Evolutionary conservation across 2,113 vertebrate species (phyloP).

Genomic region (Craseonycteris thonglongyai): DNA sequence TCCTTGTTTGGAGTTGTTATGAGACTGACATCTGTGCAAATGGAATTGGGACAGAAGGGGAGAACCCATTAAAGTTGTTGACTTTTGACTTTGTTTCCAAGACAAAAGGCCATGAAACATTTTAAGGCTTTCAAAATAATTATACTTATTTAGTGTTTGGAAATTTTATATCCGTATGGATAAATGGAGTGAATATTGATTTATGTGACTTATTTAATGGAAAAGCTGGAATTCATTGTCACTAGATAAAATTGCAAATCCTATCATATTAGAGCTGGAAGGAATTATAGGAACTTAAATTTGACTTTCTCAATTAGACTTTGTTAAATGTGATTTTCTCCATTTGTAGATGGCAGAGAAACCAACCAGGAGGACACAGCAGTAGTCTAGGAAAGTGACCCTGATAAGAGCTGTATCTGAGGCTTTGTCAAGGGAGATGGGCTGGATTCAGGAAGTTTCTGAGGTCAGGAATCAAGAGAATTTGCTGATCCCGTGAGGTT

Average conservation of each 20-base stretch:
- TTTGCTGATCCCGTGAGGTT: neutral
- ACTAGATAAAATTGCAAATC: neutral
- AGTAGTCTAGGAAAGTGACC: neutral
- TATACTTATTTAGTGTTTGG: neutral
- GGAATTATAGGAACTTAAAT: neutral
- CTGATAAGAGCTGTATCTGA: neutral
- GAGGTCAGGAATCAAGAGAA: neutral
- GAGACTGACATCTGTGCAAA: neutral
- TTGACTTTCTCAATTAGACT: neutral
- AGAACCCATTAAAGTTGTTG: conserved; percentile 13
- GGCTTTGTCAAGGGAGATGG: neutral
- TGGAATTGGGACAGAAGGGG: neutral
- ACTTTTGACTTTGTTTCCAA: conserved; percentile 14
- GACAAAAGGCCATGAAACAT: neutral
- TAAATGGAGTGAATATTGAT: neutral
- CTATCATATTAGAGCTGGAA: neutral
- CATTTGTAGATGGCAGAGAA: neutral
- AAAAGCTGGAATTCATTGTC: neutral
- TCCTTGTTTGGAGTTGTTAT: conserved; percentile 30
- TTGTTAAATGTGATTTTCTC: neutral
- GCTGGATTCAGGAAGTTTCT: neutral
- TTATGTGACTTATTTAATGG: neutral
- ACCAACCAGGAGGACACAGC: neutral
- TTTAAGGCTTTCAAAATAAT: neutral
- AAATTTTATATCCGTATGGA: neutral